phyloP scores from a whole-genome alignment of 2,113 vertebrate genomes.

The Petromus typicus region DNA sequence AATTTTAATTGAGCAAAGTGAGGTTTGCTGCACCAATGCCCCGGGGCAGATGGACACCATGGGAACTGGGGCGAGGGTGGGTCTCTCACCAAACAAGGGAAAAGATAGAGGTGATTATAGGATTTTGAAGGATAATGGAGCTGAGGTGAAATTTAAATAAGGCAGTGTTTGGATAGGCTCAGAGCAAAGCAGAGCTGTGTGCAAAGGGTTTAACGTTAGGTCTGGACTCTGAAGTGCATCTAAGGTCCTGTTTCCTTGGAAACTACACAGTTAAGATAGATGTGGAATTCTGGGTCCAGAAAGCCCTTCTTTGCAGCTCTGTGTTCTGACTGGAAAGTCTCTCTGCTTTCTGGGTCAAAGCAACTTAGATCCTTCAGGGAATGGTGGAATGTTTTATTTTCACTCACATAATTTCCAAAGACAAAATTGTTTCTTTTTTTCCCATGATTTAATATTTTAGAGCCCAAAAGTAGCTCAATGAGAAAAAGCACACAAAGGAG shows the following conservation, averaged over 20 bases:
- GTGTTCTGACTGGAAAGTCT: constrained; percentile 11
- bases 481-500: not conserved
- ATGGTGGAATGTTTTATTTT: not conserved
- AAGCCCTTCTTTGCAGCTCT: not conserved
- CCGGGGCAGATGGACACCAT: not conserved
- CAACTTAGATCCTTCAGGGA: not conserved
- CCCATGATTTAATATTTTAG: not conserved
- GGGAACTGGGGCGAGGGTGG: not conserved
- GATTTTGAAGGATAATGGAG: constrained; percentile 40
- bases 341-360: constrained; percentile 29
- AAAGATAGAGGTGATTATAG: constrained; percentile 23
- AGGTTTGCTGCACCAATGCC: not conserved
- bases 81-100: constrained; percentile 8
- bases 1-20: constrained; percentile 25
- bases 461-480: not conserved
- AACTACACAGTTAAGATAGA: constrained; percentile 45
- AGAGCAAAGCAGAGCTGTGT: constrained; percentile 56
- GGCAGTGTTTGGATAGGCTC: constrained; percentile 43
- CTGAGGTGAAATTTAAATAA: constrained; percentile 66
- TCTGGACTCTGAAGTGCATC: constrained; percentile 36
- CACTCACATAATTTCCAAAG: constrained; percentile 2
- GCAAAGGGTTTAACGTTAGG: constrained; percentile 16
- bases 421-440: not conserved
- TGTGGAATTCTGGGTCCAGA: not conserved
- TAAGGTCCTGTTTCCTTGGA: constrained; percentile 64